Conservation (phyloP, 2,113 vertebrate species). For the Xiphophorus hellerii region DNA sequence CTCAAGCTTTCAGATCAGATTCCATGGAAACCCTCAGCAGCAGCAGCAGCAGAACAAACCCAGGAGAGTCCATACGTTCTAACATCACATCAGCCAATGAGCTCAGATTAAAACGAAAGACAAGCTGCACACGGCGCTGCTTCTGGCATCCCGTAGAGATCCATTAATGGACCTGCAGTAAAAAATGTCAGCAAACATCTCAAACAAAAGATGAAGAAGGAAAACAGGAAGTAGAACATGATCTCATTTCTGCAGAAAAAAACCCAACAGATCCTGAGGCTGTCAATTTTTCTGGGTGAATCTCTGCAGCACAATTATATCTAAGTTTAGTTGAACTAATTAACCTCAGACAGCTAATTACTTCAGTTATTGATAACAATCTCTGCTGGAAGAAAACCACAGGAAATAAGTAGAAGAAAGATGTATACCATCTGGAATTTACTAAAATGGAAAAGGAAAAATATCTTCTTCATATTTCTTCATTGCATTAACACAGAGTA, state of each 20-base stretch:
- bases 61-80: background rate
- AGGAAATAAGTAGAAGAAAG: background rate
- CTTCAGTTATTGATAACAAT: slow-evolving; percentile 32
- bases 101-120: slow-evolving; percentile 38
- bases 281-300: too few species aligned
- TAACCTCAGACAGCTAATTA: slow-evolving; percentile 32
- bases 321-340: slow-evolving; percentile 9
- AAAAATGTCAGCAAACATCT: background rate
- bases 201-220: too few species aligned
- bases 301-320: background rate
- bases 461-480: too few species aligned
- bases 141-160: background rate
- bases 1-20: slow-evolving; percentile 67
- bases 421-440: too few species aligned
- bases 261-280: too few species aligned
- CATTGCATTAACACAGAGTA: too few species aligned
- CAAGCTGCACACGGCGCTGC: slow-evolving; percentile 26
- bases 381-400: background rate
- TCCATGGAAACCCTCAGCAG: slow-evolving; percentile 59
- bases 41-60: background rate
- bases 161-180: background rate
- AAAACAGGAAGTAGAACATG: too few species aligned
- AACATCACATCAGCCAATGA: slow-evolving; percentile 43
- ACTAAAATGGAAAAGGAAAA: too few species aligned
- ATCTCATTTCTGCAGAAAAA: too few species aligned